Evolutionary conservation across 2,888 invertebrate genomes (phyloP).

Genomic region (Chrysodeixis includens): DNA sequence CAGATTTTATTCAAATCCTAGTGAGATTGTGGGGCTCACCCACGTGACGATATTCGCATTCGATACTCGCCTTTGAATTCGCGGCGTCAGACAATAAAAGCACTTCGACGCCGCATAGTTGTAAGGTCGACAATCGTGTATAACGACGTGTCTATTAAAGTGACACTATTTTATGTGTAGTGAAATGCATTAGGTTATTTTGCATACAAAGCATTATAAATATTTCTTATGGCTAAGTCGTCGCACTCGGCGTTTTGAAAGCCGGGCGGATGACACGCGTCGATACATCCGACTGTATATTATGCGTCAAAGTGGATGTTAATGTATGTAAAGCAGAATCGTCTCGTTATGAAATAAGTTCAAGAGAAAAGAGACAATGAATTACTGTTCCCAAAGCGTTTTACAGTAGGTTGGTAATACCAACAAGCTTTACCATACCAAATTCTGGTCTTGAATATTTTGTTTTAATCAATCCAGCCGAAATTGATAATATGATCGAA

Average conservation of each 20-base stretch:
- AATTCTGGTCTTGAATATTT: constrained; percentile 5
- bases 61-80: constrained; percentile 66
- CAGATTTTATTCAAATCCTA: constrained; percentile 80
- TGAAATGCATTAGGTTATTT: constrained; percentile 83
- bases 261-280: constrained; percentile 82
- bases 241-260: constrained; percentile 80
- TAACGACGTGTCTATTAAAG: constrained; percentile 67
- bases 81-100: constrained; percentile 62
- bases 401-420: constrained; percentile 62
- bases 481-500: no score
- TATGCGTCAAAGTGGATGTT: constrained; percentile 80
- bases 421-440: constrained; percentile 16
- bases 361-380: constrained; percentile 66
- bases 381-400: constrained; percentile 57
- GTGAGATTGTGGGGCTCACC: constrained; percentile 74
- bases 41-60: constrained; percentile 68
- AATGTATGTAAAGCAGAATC: constrained; percentile 82
- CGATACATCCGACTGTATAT: constrained; percentile 77
- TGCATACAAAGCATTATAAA: constrained; percentile 89
- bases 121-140: constrained; percentile 77
- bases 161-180: constrained; percentile 72
- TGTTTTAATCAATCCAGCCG: background rate
- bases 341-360: constrained; percentile 74
- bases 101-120: constrained; percentile 62
- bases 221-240: constrained; percentile 82